Evolutionary conservation across 2,113 vertebrate genomes (phyloP), one percentile per base, ranked within the genome.

Genomic region (Isurus oxyrinchus): DNA sequence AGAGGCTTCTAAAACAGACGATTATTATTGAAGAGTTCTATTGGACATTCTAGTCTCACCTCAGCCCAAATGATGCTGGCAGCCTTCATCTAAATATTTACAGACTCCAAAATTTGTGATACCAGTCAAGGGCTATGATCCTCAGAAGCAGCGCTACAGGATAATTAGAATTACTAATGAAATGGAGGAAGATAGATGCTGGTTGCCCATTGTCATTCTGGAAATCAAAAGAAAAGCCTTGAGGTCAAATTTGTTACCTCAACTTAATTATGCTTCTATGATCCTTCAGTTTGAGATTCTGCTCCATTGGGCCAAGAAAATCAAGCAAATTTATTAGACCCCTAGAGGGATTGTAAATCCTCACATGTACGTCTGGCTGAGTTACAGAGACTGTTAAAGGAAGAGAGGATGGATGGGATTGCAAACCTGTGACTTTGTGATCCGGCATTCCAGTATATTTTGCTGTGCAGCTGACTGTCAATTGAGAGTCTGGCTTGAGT

Each of bases 321-420:
- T 95, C 40, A 95, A 95, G 40, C 57, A 95, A 67, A 95, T 95
- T 67, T 95, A 95, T 95, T 95, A 69, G 61, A 95, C 63, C 63
- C 23, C 93, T 67, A 35, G n/a, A 69, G 93, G 93, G 93, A 95
- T 5, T 95, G 93, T 69, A 66, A 95, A 95, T 93, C n/a, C 63
- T 44, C 63, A 66, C 40, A 67, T 40, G 59, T 27, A 95, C 5
- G n/a, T 63, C 93, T 95, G 93, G 61, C 91, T 94, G 91, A 66
- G 59, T 49, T 95, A 44, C 40, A 25, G 93, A 94, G 63, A 67
- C 61, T 25, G n/a, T 44, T 63, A 95, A 67, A 25, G 16, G 61
- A 49, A 95, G 40, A 49, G n/a, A 10, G 61, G n/a, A 95, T 66
- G 35, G 59, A 94, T 40, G n/a, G 57, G 13, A 94, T 23, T 35